Base-by-base conservation (phyloP, 1,140 invertebrate species). In the Sycophaga agraensis region DNA sequence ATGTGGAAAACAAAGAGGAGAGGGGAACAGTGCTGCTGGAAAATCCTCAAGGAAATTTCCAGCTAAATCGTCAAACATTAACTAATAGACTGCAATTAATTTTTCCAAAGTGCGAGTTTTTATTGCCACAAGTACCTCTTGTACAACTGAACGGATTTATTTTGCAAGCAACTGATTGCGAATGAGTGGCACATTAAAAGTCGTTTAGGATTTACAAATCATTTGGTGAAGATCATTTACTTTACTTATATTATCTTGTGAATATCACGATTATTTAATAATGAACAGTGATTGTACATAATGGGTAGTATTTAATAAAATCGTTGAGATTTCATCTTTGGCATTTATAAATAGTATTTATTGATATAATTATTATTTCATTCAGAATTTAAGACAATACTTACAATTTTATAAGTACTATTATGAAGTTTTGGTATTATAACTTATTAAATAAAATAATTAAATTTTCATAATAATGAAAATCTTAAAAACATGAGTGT, bases 21-120 rank as follows among this genome's bases (percentile, higher is more conserved):
- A 82, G 83, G 59, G 82, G 80, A 6, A 89, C 88, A 4, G 65
- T 92, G 19, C 80, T 93, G 19, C 73, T 91, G 59, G 91, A 93
- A 81, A 93, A 93, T 81, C 91, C 91, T 21, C 67, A 76, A 61
- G 88, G 86, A 11, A 61, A 69, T n/a, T 71, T 66, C 43, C 24
- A 35, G 37, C 24, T 74, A 11, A 37, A 55, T 54, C 14, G 26
- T 2, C 40, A 59, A 14, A 45, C 31, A 22, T 43, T 75, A 14
- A 63, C 63, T 17, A 26, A 56, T 28, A 39, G 45, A 34, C 46
- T 73, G 0, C 2, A 2, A 24, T 40, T 37, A 34, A 0, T 53
- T 37, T 63, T 40, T 45, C 53, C 53, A 35, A 45, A 51, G 7
- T 31, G 39, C 1, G 19, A 37, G 2, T 43, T 63, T 9, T 51